Evolutionary conservation across 2,113 vertebrate genomes (phyloP), one percentile per base, ranked within the genome.

Genomic region (Tretioscincus oriximinensis): DNA sequence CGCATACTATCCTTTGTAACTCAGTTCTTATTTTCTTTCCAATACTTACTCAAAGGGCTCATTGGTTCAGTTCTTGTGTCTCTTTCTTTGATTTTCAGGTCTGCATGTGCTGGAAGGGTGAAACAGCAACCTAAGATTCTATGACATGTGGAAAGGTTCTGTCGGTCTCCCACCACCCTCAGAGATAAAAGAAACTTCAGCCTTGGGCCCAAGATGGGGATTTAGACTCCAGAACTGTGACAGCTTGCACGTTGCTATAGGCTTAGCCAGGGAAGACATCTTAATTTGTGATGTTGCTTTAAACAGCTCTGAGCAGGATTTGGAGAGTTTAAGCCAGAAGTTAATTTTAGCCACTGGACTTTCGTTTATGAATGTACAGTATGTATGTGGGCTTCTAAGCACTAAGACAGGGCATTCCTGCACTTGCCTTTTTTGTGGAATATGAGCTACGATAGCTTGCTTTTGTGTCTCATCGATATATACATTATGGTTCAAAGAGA

Each of bases 221-320:
- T 88, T 84, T 75, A 28, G 72, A n/a, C 84, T 81, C 80, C 81
- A 1, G n/a, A 81, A 83, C 83, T 76, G 85, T 81, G 86, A 87
- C 81, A 79, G 77, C 70, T 51, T 0, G 7, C 85, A 81, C 83
- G 77, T 87, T 76, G 85, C 16, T 0, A 0, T 1, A 45, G 26
- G 83, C 81, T 91, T 85, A 87, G 83, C 81, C 14, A 0, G 9
- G 69, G 83, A 1, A 72, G 84, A 18, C 12, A 61, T 76, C 88
- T 90, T 75, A 65, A 85, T 85, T 88, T 89, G 90, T 86, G 86
- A 67, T 9, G 29, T n/a, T 81, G 66, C 91, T 91, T 92, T 80
- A 92, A 92, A 90, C 76, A 82, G 91, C 90, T 84, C 87, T 83
- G 87, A 91, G 91, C 84, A 86, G 91, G 91, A 88, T 92, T 91